Evolutionary conservation across 92 coral and sea anemone species (phyloP).

Genomic region (Pocillopora meandrina): DNA sequence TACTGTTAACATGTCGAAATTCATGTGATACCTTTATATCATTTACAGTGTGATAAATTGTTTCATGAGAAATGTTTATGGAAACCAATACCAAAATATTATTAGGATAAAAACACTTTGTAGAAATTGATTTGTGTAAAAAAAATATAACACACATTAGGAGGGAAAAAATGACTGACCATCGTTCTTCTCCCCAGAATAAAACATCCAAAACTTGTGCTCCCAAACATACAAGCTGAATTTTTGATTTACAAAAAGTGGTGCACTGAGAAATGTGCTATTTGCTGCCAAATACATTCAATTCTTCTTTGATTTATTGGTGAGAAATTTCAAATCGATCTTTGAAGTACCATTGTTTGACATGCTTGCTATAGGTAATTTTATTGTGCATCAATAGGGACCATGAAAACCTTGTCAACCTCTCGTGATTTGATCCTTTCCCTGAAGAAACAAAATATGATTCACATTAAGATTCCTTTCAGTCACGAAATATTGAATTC

Average conservation of each 20-base stretch:
- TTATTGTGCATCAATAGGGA: conserved; percentile 71
- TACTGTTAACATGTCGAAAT: neutral
- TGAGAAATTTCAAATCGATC: too few relatives aligned
- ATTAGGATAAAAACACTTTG: neutral
- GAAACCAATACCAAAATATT: neutral
- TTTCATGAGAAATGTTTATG: neutral
- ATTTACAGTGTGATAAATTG: neutral
- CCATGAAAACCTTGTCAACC: conserved; percentile 92
- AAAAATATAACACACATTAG: too few relatives aligned
- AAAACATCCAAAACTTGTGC: neutral
- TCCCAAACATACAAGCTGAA: neutral
- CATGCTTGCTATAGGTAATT: neutral
- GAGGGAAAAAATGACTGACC: too few relatives aligned
- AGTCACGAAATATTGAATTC: too few relatives aligned
- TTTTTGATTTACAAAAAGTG: neutral
- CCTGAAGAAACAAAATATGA: conserved; percentile 45
- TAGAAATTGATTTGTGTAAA: too few relatives aligned
- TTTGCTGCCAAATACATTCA: neutral
- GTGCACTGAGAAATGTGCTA: neutral
- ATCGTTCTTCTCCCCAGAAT: too few relatives aligned
- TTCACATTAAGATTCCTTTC: neutral
- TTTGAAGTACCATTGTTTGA: neutral
- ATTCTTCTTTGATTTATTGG: too few relatives aligned
- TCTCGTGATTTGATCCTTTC: conserved; percentile 93
- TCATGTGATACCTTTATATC: neutral